Conservation (phyloP, 2,888 invertebrate genomes). For the Melanotus villosus region DNA sequence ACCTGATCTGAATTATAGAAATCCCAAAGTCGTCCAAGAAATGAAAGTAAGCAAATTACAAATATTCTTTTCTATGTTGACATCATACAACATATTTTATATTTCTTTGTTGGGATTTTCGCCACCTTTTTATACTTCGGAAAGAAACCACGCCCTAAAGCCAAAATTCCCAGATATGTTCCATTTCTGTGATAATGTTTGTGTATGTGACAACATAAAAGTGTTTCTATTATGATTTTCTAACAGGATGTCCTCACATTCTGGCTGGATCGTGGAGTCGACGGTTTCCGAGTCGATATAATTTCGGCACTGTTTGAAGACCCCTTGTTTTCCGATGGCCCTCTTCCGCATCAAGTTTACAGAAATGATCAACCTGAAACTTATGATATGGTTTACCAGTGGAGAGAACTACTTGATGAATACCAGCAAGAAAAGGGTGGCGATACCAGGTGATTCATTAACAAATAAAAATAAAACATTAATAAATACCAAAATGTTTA, state of each 20-base stretch:
- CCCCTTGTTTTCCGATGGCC: conserved; percentile 65
- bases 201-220: too few relatives aligned
- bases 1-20: conserved; percentile 87
- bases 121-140: too few relatives aligned
- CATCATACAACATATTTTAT: too few relatives aligned
- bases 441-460: conserved; percentile 66
- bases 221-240: too few relatives aligned
- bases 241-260: conserved; percentile 77
- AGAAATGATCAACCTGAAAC: conserved; percentile 74
- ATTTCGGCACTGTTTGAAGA: conserved; percentile 71
- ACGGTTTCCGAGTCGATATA: conserved; percentile 90
- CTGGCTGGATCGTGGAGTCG: conserved; percentile 88
- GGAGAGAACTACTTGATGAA: conserved; percentile 76
- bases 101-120: too few relatives aligned
- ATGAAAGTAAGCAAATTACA: conserved; percentile 75
- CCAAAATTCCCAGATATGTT: too few relatives aligned
- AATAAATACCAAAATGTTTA: not conserved
- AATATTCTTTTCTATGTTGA: not conserved
- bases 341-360: conserved; percentile 71
- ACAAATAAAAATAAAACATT: conserved; percentile 20
- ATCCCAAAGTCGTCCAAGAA: conserved; percentile 77
- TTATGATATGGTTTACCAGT: conserved; percentile 77
- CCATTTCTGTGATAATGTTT: too few relatives aligned
- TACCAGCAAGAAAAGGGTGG: conserved; percentile 66
- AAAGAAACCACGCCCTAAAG: too few relatives aligned